These are phyloP conservation scores for Tachysurus vachellii DNA, from an alignment of 2,113 vertebrate species.

Conservation along the genomic window DNA sequence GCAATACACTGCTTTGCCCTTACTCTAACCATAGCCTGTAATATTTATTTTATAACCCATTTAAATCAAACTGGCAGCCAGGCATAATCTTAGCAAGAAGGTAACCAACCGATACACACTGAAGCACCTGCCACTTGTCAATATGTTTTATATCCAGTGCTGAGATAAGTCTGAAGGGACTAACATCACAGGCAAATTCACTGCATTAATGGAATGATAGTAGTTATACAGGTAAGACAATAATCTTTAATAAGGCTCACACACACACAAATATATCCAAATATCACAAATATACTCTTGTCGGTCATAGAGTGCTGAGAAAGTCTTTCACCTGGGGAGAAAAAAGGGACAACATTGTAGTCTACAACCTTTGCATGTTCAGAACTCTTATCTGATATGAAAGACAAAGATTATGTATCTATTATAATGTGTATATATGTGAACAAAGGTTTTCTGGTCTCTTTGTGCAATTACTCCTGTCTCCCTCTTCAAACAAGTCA, in stretches of 20 bases:
- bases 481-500: neutral
- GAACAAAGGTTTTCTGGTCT: neutral
- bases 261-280: neutral
- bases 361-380: neutral
- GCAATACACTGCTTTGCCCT: neutral
- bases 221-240: neutral
- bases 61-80: neutral
- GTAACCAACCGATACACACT: neutral
- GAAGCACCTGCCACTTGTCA: neutral
- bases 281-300: neutral
- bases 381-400: neutral
- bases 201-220: too few relatives aligned
- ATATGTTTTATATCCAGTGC: neutral
- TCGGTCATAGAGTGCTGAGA: conserved; percentile 62
- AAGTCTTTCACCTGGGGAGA: conserved; percentile 71
- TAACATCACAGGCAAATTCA: neutral
- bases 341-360: neutral
- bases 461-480: neutral
- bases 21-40: neutral
- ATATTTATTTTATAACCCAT: neutral
- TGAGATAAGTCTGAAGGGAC: neutral
- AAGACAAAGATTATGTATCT: neutral
- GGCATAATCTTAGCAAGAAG: neutral
- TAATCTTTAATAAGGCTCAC: neutral
- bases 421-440: neutral